Percentiles rank a stretch among this genome's conserved stretches.
Conservation (phyloP, 2,888 invertebrate genomes). For the Lithophane semibrunnea region DNA sequence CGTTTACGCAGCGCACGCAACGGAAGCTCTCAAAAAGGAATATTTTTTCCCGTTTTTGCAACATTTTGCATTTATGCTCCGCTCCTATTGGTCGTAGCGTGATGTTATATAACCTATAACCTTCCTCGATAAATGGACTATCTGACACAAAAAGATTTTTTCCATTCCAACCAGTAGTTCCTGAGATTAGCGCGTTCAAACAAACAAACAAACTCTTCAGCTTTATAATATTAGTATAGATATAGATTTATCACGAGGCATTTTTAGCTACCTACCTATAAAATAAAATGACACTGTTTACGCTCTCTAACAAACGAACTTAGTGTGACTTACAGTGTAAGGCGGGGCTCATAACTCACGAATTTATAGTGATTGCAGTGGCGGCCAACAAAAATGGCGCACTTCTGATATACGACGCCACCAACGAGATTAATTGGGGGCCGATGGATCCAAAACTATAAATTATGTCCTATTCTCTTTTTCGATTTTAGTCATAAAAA, state of each 20-base stretch:
- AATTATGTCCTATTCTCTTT: constrained; percentile 19
- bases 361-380: constrained; percentile 64
- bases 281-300: constrained; percentile 41
- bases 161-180: too few species aligned
- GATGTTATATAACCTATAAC: too few species aligned
- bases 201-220: too few species aligned
- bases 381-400: constrained; percentile 56
- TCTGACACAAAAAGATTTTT: too few species aligned
- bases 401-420: constrained; percentile 53
- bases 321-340: constrained; percentile 53
- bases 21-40: too few species aligned
- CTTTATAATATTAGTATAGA: too few species aligned
- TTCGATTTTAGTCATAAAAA: constrained; percentile 13
- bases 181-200: too few species aligned
- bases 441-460: constrained; percentile 40
- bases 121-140: too few species aligned
- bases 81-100: too few species aligned
- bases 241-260: constrained; percentile 10
- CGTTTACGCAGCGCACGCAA: too few species aligned
- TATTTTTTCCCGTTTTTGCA: too few species aligned
- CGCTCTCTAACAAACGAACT: constrained; percentile 39
- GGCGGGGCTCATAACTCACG: constrained; percentile 60
- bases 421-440: constrained; percentile 50
- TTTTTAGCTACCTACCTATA: constrained; percentile 36
- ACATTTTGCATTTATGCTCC: too few species aligned